phyloP scores from a whole-genome alignment of 2,797 vertebrate species.

The Protonibea diacanthus region DNA sequence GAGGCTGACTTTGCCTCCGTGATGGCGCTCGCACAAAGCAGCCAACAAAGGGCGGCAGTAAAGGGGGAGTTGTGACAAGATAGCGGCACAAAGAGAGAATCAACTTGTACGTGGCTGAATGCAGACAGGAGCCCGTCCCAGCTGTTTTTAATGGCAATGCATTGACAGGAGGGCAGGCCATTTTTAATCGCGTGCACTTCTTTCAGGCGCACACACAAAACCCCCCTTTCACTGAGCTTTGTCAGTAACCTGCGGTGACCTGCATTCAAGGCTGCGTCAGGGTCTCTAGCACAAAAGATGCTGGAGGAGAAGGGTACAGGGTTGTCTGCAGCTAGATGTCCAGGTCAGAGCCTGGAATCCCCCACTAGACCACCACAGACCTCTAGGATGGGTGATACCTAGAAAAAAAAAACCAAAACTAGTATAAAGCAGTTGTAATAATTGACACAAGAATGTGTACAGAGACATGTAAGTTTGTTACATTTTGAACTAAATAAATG shows the following conservation, averaged over 20 bases:
- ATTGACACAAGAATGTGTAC: constrained; percentile 52
- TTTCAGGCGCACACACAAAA: constrained; percentile 78
- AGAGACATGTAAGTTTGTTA: constrained; percentile 40
- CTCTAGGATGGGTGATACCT: constrained; percentile 46
- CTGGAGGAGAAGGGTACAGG: constrained; percentile 53
- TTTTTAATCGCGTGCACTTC: constrained; percentile 86
- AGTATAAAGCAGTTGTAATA: constrained; percentile 66
- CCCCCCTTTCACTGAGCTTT: constrained; percentile 80
- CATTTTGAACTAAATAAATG: constrained; percentile 65
- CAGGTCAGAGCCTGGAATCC: constrained; percentile 53
- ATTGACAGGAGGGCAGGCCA: constrained; percentile 84
- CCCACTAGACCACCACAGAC: constrained; percentile 34
- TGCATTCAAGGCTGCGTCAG: constrained; percentile 84
- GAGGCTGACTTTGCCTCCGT: constrained; percentile 81
- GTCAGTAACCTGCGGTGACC: constrained; percentile 88
- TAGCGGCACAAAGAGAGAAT: constrained; percentile 85
- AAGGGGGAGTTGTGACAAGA: constrained; percentile 86
- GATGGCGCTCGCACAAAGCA: constrained; percentile 79
- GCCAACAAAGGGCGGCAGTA: constrained; percentile 81
- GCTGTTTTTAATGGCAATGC: constrained; percentile 88
- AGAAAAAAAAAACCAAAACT: constrained; percentile 26
- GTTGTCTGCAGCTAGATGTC: constrained; percentile 73
- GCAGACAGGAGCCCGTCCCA: constrained; percentile 82
- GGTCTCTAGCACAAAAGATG: constrained; percentile 84
- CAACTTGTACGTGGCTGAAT: constrained; percentile 87